phyloP scores from a whole-genome alignment of 2,888 invertebrate genomes.

The Papilio elwesi region DNA sequence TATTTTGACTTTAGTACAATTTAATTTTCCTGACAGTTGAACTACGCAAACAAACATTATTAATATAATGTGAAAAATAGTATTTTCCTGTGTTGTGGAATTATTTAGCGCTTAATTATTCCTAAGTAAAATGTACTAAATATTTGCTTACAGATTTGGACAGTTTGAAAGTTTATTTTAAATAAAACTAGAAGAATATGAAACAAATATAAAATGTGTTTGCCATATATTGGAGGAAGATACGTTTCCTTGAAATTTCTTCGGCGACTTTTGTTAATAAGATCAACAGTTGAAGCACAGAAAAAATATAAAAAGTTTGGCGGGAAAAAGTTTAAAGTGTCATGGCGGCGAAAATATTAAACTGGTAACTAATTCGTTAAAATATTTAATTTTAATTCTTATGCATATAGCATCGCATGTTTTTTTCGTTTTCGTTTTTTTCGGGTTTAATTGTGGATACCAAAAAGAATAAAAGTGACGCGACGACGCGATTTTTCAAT shows the following conservation, averaged over 20 bases:
- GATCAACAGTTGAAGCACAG: constrained; percentile 51
- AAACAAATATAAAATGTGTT: constrained; percentile 66
- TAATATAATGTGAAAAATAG: background rate
- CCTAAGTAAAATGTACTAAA: background rate
- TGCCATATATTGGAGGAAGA: constrained; percentile 51
- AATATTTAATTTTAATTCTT: background rate
- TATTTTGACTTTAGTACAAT: background rate
- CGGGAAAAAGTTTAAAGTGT: constrained; percentile 58
- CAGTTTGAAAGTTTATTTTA: background rate
- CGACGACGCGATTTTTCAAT: too few relatives aligned
- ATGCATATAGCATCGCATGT: background rate
- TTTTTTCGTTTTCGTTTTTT: background rate
- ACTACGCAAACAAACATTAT: background rate
- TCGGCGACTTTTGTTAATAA: constrained; percentile 59
- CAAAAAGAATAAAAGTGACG: background rate
- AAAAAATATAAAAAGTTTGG: constrained; percentile 71
- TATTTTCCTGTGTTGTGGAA: too few relatives aligned
- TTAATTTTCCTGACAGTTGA: background rate
- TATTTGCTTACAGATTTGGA: background rate
- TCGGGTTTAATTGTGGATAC: background rate
- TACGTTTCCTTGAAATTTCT: constrained; percentile 58
- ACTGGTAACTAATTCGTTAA: constrained; percentile 53
- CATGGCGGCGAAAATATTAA: constrained; percentile 69
- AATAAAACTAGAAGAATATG: constrained; percentile 27
- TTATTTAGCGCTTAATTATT: background rate